phyloP scores from a whole-genome alignment of 2,888 invertebrate species.

The Stenodema calcarata region DNA sequence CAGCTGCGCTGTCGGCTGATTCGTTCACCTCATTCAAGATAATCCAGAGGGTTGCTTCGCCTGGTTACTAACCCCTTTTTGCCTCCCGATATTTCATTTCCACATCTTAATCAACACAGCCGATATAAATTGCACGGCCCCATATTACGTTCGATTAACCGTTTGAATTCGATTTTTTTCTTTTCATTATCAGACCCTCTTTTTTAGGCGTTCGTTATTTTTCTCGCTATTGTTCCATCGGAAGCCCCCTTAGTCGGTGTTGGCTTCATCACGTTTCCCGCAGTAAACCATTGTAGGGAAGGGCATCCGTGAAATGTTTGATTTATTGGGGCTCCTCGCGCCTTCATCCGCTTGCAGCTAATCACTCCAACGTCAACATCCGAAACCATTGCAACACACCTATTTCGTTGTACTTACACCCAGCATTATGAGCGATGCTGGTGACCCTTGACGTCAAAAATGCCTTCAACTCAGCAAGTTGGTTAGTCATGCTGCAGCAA shows the following conservation, averaged over 20 bases:
- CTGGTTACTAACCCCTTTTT: neutral
- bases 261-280: neutral
- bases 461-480: no score
- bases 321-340: neutral
- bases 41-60: constrained; percentile 29
- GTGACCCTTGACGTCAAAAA: no score
- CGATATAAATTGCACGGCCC: neutral
- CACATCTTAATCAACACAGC: constrained; percentile 13
- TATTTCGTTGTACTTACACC: neutral
- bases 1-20: constrained; percentile 6
- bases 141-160: neutral
- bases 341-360: neutral
- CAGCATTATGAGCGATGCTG: neutral
- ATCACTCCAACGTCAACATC: neutral
- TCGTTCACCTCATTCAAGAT: constrained; percentile 30
- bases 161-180: neutral
- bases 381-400: neutral
- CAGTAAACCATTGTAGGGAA: neutral
- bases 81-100: neutral
- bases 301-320: constrained; percentile 3
- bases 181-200: neutral
- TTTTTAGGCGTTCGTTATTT: neutral
- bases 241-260: neutral
- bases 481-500: no score
- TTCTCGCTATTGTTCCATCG: neutral